Evolutionary conservation across 2,113 vertebrate species (phyloP), one percentile per base, ranked within the genome.

Genomic region (Perca flavescens): DNA sequence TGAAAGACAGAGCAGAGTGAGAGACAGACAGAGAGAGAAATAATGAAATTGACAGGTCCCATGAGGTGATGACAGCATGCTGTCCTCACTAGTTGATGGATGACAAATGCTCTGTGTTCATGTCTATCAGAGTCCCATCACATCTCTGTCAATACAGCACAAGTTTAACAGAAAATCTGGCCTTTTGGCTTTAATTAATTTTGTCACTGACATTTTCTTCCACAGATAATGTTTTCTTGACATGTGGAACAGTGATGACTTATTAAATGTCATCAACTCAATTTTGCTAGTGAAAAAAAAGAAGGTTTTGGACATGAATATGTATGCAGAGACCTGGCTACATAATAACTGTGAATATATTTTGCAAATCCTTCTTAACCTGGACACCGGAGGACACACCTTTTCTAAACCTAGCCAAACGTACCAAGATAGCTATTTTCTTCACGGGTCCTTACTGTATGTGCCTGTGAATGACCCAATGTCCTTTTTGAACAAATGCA

Each of bases 51-150:
- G 92, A 92, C 86, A 36, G 89, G 69, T 84, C 69, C 57, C 83
- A 56, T 86, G 88, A 88, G 87, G 74, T 79, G 77, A 71, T 92
- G 93, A 88, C 92, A 90, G 90, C 88, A 19, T 69, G 80, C 82
- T 57, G 89, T 93, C 89, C 78, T 77, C 89, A 49, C 86, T 63
- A 25, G 60, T 80, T 93, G 94, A 94, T 84, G 86, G 90, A 92
- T 92, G 94, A 90, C 85, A 88, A 90, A 93, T 77, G 89, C 69
- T 88, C 80, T 11, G 85, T 83, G 88, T 91, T 86, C 83, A n/a
- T 84, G 91, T 90, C 90, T 73, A 87, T 93, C 84, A 87, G 79
- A 43, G 77, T 82, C 71, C 28, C 81, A 3, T 69, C 80, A 74
- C 72, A 62, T 65, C 77, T 80, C 73, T 74, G 70, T 85, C 85